These are phyloP conservation scores for Caenorhabditis afra DNA, from an alignment of 2,888 invertebrate species.

Conservation along the genomic window DNA sequence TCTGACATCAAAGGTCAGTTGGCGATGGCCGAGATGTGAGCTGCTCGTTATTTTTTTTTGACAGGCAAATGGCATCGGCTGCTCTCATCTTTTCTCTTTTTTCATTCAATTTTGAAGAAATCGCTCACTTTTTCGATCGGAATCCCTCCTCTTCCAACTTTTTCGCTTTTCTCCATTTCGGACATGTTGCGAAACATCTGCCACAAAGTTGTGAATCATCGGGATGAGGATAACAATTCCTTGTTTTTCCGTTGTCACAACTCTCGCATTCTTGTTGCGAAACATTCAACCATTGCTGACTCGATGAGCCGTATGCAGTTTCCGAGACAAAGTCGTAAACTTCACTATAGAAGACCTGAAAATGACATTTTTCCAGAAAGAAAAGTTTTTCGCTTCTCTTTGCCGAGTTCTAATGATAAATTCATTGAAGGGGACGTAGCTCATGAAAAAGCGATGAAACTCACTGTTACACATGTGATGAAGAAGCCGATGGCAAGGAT, in stretches of 20 bases:
- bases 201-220: conserved; percentile 57
- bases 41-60: background rate
- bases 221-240: conserved; percentile 61
- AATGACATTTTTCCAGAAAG: background rate
- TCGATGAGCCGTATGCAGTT: conserved; percentile 30
- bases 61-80: too few species aligned
- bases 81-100: too few species aligned
- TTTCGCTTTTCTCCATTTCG: conserved; percentile 1
- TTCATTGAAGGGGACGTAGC: background rate
- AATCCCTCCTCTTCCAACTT: conserved; percentile 11
- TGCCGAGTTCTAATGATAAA: background rate
- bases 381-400: background rate
- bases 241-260: conserved; percentile 44
- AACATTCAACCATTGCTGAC: conserved; percentile 45
- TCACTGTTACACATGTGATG: conserved; percentile 47
- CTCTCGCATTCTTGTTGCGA: conserved; percentile 36
- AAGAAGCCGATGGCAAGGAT: conserved; percentile 23
- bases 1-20: conserved; percentile 25
- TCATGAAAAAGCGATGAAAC: conserved; percentile 7
- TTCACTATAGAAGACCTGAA: conserved; percentile 53
- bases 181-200: conserved; percentile 59
- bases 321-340: conserved; percentile 30
- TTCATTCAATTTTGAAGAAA: too few species aligned
- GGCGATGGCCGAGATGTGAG: conserved; percentile 27
- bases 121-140: background rate